Evolutionary conservation across 2,113 vertebrate genomes (phyloP).

Genomic region (Haliaeetus leucogaster): DNA sequence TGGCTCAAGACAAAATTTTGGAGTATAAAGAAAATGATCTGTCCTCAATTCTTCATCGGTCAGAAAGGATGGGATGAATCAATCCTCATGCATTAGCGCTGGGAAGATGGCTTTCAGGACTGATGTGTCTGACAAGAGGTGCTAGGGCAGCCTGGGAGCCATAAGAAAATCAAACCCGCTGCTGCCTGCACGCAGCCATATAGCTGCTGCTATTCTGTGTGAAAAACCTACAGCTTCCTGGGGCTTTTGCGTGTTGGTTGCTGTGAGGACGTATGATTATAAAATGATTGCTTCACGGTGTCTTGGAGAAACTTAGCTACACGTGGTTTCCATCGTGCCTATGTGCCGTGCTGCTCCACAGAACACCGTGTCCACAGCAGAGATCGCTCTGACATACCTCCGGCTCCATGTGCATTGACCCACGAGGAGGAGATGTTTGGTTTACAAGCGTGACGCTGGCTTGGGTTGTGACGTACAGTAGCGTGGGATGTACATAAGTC

Average conservation of each 20-base stretch:
- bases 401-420: fast-evolving
- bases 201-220: background rate
- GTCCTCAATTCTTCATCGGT: background rate
- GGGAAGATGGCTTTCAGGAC: background rate
- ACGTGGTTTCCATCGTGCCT: fast-evolving
- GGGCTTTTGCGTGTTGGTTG: background rate
- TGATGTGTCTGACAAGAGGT: background rate
- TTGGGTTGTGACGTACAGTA: background rate
- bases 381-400: fast-evolving
- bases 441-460: background rate
- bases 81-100: background rate
- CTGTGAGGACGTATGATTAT: background rate
- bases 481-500: fast-evolving
- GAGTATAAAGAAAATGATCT: background rate
- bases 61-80: background rate
- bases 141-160: background rate
- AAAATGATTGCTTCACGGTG: background rate
- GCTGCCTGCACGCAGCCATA: background rate
- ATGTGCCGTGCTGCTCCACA: background rate
- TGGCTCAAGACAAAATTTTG: background rate
- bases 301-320: background rate
- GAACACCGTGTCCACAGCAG: fast-evolving
- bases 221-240: background rate
- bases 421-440: background rate
- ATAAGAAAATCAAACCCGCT: background rate